Percentiles rank a stretch among this genome's conserved stretches.
Evolutionary conservation across 35 echinoderm and acorn worm species (phyloP).

Genomic region (Strongylocentrotus purpuratus): DNA sequence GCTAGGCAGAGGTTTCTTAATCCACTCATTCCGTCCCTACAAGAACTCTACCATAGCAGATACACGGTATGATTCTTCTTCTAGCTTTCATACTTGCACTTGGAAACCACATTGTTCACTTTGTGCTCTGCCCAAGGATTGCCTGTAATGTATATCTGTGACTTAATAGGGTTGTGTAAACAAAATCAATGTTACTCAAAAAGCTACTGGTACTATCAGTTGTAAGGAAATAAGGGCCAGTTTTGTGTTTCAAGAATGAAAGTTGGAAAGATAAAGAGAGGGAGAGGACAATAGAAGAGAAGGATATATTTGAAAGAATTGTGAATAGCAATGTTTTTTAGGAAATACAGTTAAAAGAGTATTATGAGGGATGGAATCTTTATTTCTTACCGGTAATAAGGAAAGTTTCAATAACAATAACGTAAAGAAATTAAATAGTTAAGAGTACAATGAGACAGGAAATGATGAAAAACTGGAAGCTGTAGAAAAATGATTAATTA

Average conservation of each 20-base stretch:
- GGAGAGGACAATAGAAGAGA: background rate
- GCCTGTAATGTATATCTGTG: background rate
- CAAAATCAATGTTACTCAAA: background rate
- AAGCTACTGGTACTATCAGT: background rate
- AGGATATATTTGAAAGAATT: background rate
- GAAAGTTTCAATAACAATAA: too few relatives aligned
- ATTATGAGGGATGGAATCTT: background rate
- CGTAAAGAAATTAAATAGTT: too few relatives aligned
- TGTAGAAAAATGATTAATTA: too few relatives aligned
- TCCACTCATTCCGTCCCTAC: conserved; percentile 72
- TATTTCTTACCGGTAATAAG: too few relatives aligned
- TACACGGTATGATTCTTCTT: conserved; percentile 63
- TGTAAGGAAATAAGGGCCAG: background rate
- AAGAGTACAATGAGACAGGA: too few relatives aligned
- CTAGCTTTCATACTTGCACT: too few relatives aligned
- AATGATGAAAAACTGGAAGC: too few relatives aligned
- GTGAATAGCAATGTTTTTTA: background rate
- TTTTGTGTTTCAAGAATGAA: background rate
- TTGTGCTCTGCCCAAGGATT: background rate
- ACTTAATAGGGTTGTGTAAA: background rate
- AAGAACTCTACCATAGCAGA: conserved; percentile 75
- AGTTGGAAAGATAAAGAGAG: background rate
- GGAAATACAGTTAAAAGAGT: background rate
- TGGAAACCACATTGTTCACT: background rate
- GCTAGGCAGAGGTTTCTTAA: conserved; percentile 84